Evolutionary conservation across 2,113 vertebrate species (phyloP).

Genomic region (Amblyopsis rosae): DNA sequence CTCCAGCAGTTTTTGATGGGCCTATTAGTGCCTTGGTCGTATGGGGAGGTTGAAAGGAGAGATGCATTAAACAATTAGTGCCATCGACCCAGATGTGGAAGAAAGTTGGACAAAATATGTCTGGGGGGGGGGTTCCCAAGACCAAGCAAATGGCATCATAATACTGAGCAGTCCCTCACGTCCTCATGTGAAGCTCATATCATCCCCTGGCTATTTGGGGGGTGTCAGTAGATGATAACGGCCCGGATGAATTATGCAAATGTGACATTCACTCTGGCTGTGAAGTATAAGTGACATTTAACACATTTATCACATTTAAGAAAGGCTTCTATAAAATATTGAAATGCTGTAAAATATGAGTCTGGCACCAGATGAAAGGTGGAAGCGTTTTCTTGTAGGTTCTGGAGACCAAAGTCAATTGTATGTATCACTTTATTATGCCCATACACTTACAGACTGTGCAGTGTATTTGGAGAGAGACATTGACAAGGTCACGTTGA

Average conservation of each 20-base stretch:
- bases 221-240: conserved; percentile 32
- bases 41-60: conserved; percentile 32
- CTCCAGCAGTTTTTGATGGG: conserved; percentile 33
- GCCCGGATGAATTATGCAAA: not conserved
- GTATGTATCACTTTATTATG: too few species aligned
- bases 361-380: not conserved
- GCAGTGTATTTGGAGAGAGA: not conserved
- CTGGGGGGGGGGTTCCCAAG: conserved; percentile 14
- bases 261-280: not conserved
- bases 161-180: conserved; percentile 43
- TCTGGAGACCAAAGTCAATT: too few species aligned
- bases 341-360: too few species aligned
- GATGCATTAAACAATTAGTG: conserved; percentile 55
- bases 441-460: not conserved
- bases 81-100: conserved; percentile 48
- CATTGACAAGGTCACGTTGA: not conserved
- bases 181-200: conserved; percentile 66
- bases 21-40: conserved; percentile 44
- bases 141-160: conserved; percentile 19
- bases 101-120: conserved; percentile 15
- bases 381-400: not conserved
- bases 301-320: too few species aligned
- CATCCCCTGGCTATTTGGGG: conserved; percentile 36
- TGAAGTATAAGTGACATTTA: not conserved
- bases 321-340: not conserved